Percentiles rank a stretch among this genome's conserved stretches.
These are phyloP conservation scores for Protaetia brevitarsis DNA, from an alignment of 1,140 invertebrate genomes.

Conservation along the genomic window DNA sequence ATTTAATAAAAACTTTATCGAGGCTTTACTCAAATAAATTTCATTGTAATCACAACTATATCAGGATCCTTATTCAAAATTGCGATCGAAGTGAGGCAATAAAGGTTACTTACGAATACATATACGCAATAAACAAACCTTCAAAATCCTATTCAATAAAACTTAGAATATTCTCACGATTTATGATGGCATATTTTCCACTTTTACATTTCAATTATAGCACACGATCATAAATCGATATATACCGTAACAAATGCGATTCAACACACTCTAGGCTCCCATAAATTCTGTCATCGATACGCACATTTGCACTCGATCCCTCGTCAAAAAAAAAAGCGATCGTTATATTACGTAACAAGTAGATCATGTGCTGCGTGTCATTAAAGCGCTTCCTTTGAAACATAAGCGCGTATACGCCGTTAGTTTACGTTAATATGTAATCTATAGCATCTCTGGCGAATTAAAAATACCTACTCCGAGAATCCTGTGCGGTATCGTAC, in stretches of 20 bases:
- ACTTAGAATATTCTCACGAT: no score
- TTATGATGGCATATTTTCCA: no score
- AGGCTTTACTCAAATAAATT: no score
- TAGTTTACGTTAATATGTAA: constrained; percentile 13
- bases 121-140: background rate
- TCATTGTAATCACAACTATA: no score
- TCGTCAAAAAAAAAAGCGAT: background rate
- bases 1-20: no score
- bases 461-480: constrained; percentile 4
- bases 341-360: background rate
- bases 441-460: background rate
- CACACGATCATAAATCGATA: background rate
- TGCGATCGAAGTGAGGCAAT: no score
- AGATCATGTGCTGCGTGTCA: constrained; percentile 1
- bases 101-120: background rate
- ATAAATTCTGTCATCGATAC: constrained; percentile 7
- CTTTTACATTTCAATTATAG: background rate
- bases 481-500: background rate
- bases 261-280: background rate
- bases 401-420: background rate
- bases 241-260: background rate
- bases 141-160: no score
- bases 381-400: constrained; percentile 5
- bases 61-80: no score
- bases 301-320: background rate